Evolutionary conservation across 2,797 vertebrate genomes (phyloP).

Genomic region (Megalops cyprinoides): DNA sequence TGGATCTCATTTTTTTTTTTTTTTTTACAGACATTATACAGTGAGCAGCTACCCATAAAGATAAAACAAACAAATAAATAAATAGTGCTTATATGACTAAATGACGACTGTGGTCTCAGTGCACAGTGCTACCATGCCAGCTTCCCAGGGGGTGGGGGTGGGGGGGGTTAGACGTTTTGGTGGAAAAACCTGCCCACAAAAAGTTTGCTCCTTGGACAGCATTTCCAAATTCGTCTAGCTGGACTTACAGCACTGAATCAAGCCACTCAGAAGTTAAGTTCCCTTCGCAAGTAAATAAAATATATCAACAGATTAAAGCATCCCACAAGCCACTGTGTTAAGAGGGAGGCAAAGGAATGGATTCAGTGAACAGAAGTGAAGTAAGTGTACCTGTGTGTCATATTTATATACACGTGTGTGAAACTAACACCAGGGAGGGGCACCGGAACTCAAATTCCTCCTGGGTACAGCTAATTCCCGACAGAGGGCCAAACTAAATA

Average conservation of each 20-base stretch:
- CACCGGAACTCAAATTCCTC: neutral
- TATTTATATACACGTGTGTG: neutral
- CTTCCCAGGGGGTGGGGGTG: no score
- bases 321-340: neutral
- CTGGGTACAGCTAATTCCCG: neutral
- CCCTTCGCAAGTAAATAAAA: neutral
- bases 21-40: slow-evolving; percentile 4
- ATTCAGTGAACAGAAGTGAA: neutral
- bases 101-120: neutral
- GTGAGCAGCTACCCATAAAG: neutral
- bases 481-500: neutral
- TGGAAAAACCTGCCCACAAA: neutral
- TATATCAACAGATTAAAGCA: neutral
- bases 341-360: neutral
- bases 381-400: neutral
- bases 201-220: neutral
- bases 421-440: neutral
- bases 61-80: neutral
- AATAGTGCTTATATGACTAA: neutral
- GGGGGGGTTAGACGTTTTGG: neutral
- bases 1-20: neutral
- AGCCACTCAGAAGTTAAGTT: neutral
- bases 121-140: neutral
- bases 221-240: neutral
- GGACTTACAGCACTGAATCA: neutral